Percentiles rank a stretch among this genome's conserved stretches.
phyloP scores from a whole-genome alignment of 2,113 vertebrate genomes.

The Oryzias woworae region DNA sequence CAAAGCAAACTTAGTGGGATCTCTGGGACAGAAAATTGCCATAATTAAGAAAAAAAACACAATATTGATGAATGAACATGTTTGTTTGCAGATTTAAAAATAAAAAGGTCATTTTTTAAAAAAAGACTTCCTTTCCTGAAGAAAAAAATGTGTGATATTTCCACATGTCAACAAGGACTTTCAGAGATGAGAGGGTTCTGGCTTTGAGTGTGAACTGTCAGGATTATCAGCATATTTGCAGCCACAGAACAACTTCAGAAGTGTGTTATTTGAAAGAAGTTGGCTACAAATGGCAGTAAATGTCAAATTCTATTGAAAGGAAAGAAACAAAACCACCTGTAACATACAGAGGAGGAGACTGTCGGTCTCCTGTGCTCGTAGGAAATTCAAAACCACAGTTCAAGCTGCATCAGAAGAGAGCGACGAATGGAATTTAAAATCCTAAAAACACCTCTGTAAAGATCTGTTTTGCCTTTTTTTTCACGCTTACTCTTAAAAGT shows the following conservation, averaged over 20 bases:
- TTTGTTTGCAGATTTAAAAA: background rate
- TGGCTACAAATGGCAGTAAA: constrained; percentile 44
- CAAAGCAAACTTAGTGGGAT: no score
- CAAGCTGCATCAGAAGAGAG: background rate
- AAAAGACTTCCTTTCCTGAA: background rate
- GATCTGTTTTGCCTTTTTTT: no score
- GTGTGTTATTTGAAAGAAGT: constrained; percentile 29
- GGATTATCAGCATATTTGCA: constrained; percentile 10
- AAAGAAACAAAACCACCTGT: constrained; percentile 39
- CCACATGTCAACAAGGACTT: background rate
- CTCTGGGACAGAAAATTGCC: no score
- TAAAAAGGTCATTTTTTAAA: background rate
- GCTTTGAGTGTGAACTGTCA: constrained; percentile 28
- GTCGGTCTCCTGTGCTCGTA: background rate
- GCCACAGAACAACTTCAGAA: constrained; percentile 13
- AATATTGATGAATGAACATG: background rate
- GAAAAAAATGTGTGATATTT: background rate
- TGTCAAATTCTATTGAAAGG: constrained; percentile 42
- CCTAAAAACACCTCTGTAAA: no score
- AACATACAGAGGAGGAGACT: constrained; percentile 27
- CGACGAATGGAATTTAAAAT: no score
- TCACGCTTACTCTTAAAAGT: no score
- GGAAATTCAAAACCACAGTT: background rate
- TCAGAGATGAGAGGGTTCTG: constrained; percentile 5
- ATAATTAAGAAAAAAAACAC: no score